These are phyloP conservation scores for Graptemys geographica DNA, from an alignment of 2,797 vertebrate genomes.

Conservation along the genomic window DNA sequence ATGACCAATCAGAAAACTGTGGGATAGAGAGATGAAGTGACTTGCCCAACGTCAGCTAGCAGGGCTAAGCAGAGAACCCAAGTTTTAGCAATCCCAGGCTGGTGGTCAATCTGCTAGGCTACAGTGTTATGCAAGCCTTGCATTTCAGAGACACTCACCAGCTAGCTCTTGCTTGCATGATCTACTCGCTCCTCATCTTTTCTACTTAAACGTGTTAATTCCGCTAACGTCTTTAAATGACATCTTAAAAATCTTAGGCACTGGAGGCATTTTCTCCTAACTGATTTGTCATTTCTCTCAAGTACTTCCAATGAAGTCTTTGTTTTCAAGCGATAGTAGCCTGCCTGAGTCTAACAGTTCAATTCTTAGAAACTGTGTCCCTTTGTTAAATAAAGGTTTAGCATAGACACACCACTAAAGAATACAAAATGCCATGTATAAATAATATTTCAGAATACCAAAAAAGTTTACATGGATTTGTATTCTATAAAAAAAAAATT, in stretches of 20 bases:
- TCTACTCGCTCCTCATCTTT: constrained; percentile 20
- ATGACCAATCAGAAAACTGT: background rate
- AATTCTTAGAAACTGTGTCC: constrained; percentile 36
- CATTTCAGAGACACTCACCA: constrained; percentile 29
- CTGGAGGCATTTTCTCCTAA: constrained; percentile 40
- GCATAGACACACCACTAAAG: constrained; percentile 30
- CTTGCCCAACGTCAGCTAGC: background rate
- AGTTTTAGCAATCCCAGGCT: background rate
- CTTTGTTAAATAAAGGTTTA: constrained; percentile 51
- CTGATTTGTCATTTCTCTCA: constrained; percentile 58
- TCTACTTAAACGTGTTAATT: constrained; percentile 63
- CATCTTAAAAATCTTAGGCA: constrained; percentile 57
- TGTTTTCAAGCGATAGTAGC: constrained; percentile 52
- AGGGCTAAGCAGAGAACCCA: constrained; percentile 13
- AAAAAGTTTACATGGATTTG: constrained; percentile 62
- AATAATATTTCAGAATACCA: constrained; percentile 62
- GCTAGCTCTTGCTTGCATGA: constrained; percentile 38
- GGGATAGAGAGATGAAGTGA: background rate
- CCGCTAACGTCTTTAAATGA: constrained; percentile 53
- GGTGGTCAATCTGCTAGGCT: background rate
- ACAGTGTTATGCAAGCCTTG: constrained; percentile 15
- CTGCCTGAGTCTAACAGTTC: constrained; percentile 63
- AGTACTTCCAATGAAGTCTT: constrained; percentile 7
- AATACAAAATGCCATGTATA: constrained; percentile 54
- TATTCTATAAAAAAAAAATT: constrained; percentile 61